Conservation (phyloP, 2,797 vertebrate species). For the Anguilla pacifica region DNA sequence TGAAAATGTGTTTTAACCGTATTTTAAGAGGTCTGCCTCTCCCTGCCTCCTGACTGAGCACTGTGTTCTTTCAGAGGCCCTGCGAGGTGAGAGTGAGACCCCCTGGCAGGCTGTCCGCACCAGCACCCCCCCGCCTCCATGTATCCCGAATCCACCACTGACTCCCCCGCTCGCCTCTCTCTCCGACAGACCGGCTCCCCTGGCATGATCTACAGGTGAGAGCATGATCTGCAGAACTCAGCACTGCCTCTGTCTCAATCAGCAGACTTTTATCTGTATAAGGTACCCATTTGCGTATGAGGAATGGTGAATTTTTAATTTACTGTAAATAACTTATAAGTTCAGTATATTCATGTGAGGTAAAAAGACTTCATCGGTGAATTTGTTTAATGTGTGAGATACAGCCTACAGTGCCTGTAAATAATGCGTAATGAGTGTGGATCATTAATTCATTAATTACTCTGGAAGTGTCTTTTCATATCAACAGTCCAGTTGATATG, state of each 20-base stretch:
- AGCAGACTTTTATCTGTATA: too few relatives aligned
- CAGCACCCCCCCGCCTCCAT: conserved; percentile 72
- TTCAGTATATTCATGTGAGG: neutral
- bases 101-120: conserved; percentile 48
- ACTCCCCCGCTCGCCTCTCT: conserved; percentile 85
- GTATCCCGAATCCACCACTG: conserved; percentile 88
- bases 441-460: neutral
- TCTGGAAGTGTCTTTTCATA: neutral
- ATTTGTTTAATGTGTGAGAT: neutral
- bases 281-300: neutral
- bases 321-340: neutral
- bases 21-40: too few relatives aligned
- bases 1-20: too few relatives aligned
- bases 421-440: neutral
- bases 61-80: conserved; percentile 15
- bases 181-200: conserved; percentile 83
- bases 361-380: neutral
- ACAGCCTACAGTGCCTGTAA: neutral
- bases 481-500: too few relatives aligned
- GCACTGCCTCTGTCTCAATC: too few relatives aligned
- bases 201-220: conserved; percentile 87
- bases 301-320: neutral
- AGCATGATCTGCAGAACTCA: too few relatives aligned
- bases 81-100: conserved; percentile 39
- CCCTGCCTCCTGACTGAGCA: too few relatives aligned